These are phyloP conservation scores for Asobara japonica DNA, from an alignment of 1,140 invertebrate genomes.

Conservation along the genomic window DNA sequence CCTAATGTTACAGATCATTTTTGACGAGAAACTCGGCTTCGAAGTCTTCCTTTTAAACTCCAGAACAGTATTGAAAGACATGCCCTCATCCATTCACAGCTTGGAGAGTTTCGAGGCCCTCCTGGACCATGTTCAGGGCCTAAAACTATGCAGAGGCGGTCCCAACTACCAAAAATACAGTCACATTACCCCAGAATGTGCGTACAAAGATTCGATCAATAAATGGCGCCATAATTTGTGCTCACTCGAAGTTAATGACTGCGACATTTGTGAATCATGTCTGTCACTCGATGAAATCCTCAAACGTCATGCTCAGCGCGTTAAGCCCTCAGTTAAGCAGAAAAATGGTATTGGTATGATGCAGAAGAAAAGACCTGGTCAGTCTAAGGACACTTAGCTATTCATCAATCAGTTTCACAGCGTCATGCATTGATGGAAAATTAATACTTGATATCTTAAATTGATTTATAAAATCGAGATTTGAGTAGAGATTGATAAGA, in stretches of 20 bases:
- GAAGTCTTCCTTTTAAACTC: constrained; percentile 38
- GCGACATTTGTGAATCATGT: constrained; percentile 38
- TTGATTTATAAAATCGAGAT: not conserved
- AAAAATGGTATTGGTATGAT: constrained; percentile 8
- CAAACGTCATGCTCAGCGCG: constrained; percentile 28
- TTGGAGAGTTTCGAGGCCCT: constrained; percentile 35
- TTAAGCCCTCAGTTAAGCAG: constrained; percentile 23
- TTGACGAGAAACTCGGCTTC: constrained; percentile 40
- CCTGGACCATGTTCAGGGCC: constrained; percentile 32
- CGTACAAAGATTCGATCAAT: constrained; percentile 39
- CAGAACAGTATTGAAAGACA: constrained; percentile 33
- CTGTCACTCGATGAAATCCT: constrained; percentile 35
- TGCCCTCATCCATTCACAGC: constrained; percentile 21
- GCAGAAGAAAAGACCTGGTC: constrained; percentile 16
- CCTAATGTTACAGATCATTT: constrained; percentile 37
- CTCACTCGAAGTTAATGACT: constrained; percentile 28
- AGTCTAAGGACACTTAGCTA: not conserved
- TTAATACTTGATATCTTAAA: not conserved
- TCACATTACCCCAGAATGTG: constrained; percentile 40
- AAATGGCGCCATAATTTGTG: constrained; percentile 44
- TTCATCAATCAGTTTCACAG: not conserved
- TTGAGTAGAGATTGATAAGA: not conserved
- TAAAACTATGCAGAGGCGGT: constrained; percentile 42
- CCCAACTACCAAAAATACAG: constrained; percentile 32
- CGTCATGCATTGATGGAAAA: not conserved